These are phyloP conservation scores for Cuniculus paca DNA, from an alignment of 2,797 vertebrate species.

Conservation along the genomic window DNA sequence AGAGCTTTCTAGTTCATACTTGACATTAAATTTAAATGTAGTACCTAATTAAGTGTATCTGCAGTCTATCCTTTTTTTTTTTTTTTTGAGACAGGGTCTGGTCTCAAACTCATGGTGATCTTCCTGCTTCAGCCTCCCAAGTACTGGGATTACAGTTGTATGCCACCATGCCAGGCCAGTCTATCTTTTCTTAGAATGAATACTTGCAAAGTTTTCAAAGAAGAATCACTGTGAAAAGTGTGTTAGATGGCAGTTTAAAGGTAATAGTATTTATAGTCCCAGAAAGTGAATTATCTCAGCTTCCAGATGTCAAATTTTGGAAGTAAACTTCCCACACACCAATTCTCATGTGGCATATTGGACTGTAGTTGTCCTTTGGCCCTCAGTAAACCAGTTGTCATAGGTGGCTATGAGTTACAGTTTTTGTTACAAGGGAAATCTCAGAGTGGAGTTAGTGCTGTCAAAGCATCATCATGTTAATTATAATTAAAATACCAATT, in stretches of 20 bases:
- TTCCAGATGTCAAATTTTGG: neutral
- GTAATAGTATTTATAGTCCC: neutral
- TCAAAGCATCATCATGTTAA: neutral
- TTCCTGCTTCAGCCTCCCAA: neutral
- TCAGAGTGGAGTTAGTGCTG: neutral
- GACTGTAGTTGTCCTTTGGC: neutral
- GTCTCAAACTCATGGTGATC: neutral
- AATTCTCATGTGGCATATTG: neutral
- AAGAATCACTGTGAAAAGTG: neutral
- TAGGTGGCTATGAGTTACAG: neutral
- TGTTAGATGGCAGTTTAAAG: neutral
- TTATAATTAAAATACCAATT: neutral
- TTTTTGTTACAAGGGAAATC: neutral
- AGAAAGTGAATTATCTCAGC: neutral
- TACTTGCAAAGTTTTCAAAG: neutral
- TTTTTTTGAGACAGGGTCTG: too few species aligned
- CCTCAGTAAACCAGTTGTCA: neutral
- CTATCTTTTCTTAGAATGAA: neutral
- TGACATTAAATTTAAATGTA: neutral
- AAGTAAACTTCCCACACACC: neutral
- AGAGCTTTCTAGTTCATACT: slow-evolving; percentile 17
- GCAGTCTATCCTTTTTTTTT: too few species aligned
- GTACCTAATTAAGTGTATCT: neutral
- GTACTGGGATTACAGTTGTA: neutral
- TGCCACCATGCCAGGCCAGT: neutral